Conservation (phyloP, 2,797 vertebrate genomes). For the Stomatorhinus walkeri region DNA sequence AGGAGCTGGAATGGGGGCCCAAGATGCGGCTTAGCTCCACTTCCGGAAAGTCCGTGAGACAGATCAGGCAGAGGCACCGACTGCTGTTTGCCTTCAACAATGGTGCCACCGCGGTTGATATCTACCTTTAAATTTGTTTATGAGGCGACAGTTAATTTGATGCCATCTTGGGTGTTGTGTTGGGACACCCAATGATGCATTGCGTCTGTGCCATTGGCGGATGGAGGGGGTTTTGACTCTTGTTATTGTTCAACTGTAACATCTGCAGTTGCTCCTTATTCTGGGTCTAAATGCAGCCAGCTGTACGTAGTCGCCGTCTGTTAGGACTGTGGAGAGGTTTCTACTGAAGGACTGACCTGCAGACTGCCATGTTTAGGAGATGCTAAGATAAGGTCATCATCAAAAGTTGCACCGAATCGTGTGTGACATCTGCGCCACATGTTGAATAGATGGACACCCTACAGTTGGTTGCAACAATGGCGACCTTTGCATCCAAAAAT, state of each 20-base stretch:
- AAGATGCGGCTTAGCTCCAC: background rate
- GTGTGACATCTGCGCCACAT: background rate
- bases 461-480: background rate
- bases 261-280: slow-evolving; percentile 2
- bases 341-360: background rate
- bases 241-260: slow-evolving; percentile 8
- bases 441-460: background rate
- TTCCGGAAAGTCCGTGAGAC: background rate
- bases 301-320: background rate
- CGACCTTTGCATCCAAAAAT: background rate
- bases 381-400: background rate
- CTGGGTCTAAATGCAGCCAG: too few relatives aligned
- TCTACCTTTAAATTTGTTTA: background rate
- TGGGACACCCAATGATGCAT: slow-evolving; percentile 5
- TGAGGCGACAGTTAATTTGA: background rate
- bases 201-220: background rate
- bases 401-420: background rate
- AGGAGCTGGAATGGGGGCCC: background rate
- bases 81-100: background rate
- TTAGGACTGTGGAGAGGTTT: background rate
- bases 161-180: background rate
- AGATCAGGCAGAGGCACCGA: background rate
- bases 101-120: background rate
- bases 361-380: background rate
- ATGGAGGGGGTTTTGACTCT: background rate